Evolutionary conservation across 2,113 vertebrate genomes (phyloP).

Genomic region (Cariama cristata): DNA sequence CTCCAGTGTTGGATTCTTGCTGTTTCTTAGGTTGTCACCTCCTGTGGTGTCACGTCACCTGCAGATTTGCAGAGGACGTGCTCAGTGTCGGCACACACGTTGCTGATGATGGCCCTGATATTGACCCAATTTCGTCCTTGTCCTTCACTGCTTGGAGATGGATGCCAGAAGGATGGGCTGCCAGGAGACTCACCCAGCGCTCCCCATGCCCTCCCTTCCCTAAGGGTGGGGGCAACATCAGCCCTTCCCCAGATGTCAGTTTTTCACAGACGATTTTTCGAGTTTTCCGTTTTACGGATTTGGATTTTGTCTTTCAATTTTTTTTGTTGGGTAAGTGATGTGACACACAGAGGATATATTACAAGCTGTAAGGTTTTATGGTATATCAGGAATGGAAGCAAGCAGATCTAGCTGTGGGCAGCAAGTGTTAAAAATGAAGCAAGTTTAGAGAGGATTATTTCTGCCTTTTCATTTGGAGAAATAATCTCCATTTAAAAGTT

Average conservation of each 20-base stretch:
- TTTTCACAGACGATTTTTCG: neutral
- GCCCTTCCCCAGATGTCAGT: neutral
- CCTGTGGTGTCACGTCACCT: neutral
- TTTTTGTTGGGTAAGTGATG: neutral
- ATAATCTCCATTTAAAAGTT: constrained; percentile 68
- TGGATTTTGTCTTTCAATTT: neutral
- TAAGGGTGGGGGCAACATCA: neutral
- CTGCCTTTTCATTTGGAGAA: constrained; percentile 62
- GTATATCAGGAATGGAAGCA: neutral
- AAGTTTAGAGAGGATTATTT: constrained; percentile 66
- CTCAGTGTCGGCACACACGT: accelerated
- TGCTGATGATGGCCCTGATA: accelerated
- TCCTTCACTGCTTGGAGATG: neutral
- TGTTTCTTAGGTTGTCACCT: neutral
- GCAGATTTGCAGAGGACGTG: neutral
- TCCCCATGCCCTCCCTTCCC: neutral
- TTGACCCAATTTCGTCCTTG: accelerated
- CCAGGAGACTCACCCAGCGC: accelerated
- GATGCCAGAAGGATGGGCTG: neutral
- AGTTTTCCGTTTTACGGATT: neutral
- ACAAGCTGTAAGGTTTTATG: constrained; percentile 27
- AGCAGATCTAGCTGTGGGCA: constrained; percentile 54
- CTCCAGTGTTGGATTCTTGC: neutral
- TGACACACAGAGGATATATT: neutral
- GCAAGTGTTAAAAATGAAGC: constrained; percentile 44